Evolutionary conservation across 2,888 invertebrate genomes (phyloP).

Genomic region (Cantharis rustica): DNA sequence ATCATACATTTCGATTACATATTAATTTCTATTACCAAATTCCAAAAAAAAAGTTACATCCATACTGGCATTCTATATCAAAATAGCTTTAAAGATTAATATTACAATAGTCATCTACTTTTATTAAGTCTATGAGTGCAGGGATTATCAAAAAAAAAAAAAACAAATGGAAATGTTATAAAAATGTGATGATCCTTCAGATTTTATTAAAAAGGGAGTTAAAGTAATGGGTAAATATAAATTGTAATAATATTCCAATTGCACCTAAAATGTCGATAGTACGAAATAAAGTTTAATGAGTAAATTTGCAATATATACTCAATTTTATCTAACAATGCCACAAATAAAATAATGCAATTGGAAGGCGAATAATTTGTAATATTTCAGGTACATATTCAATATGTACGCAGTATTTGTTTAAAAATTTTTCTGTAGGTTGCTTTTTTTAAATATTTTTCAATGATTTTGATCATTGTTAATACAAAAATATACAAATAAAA

Average conservation of each 20-base stretch:
- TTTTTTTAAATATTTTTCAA: slow-evolving; percentile 12
- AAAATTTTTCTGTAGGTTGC: slow-evolving; percentile 33
- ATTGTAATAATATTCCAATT: slow-evolving; percentile 17
- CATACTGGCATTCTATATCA: slow-evolving; percentile 30
- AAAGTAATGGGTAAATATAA: slow-evolving; percentile 2
- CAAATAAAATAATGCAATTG: slow-evolving; percentile 22
- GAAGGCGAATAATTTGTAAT: slow-evolving; percentile 25
- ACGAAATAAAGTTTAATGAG: neutral
- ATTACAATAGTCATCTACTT: slow-evolving; percentile 22
- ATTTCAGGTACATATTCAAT: slow-evolving; percentile 53
- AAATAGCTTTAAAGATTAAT: slow-evolving; percentile 28
- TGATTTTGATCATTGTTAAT: slow-evolving; percentile 45
- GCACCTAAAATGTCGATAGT: slow-evolving; percentile 7
- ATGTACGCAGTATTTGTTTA: slow-evolving; percentile 46
- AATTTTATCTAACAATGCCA: neutral
- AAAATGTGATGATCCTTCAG: slow-evolving; percentile 1
- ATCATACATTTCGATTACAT: slow-evolving; percentile 28
- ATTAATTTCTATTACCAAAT: slow-evolving; percentile 17
- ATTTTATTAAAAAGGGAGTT: neutral
- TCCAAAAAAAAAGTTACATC: slow-evolving; percentile 22
- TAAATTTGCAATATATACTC: neutral
- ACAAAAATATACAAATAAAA: slow-evolving; percentile 40
- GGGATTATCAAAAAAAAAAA: slow-evolving; percentile 3
- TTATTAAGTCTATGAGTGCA: slow-evolving; percentile 30
- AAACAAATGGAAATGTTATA: neutral